These are phyloP conservation scores for Alsophila aescularia DNA, from an alignment of 2,888 invertebrate species.

Conservation along the genomic window DNA sequence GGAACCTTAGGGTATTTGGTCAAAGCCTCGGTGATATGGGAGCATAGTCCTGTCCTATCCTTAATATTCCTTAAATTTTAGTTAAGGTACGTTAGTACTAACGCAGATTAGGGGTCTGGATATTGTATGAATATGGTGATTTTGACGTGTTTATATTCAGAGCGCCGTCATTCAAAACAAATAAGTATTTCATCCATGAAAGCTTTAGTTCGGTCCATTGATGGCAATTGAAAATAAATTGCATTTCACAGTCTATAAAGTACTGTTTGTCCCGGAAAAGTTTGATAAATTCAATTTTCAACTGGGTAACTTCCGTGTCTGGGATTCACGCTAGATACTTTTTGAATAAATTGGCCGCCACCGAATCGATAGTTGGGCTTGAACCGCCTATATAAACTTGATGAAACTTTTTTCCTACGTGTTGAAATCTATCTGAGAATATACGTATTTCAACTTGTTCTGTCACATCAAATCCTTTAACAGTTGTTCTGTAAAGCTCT, in stretches of 20 bases:
- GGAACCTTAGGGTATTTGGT: no score
- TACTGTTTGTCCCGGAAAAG: constrained; percentile 79
- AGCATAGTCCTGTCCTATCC: no score
- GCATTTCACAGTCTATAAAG: constrained; percentile 80
- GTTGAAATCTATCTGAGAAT: constrained; percentile 17
- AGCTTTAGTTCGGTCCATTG: constrained; percentile 50
- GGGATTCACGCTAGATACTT: constrained; percentile 77
- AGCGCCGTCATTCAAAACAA: constrained; percentile 6
- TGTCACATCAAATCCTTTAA: constrained; percentile 43
- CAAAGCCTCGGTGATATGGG: no score
- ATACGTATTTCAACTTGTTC: constrained; percentile 42
- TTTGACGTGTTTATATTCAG: no score
- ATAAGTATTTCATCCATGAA: constrained; percentile 26
- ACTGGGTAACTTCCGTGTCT: constrained; percentile 74
- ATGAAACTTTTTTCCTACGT: constrained; percentile 26
- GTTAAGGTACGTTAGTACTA: no score
- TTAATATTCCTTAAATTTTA: no score
- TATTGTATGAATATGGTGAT: no score
- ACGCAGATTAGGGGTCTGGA: no score
- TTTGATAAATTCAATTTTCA: constrained; percentile 82
- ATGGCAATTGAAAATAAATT: constrained; percentile 76
- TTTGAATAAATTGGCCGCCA: constrained; percentile 76
- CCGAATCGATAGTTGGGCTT: constrained; percentile 69
- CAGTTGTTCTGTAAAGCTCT: constrained; percentile 34
- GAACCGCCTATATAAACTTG: constrained; percentile 29